Percentiles rank a stretch among this genome's conserved stretches.
phyloP scores from a whole-genome alignment of 2,113 vertebrate species.

The Cyprinodon variegatus region DNA sequence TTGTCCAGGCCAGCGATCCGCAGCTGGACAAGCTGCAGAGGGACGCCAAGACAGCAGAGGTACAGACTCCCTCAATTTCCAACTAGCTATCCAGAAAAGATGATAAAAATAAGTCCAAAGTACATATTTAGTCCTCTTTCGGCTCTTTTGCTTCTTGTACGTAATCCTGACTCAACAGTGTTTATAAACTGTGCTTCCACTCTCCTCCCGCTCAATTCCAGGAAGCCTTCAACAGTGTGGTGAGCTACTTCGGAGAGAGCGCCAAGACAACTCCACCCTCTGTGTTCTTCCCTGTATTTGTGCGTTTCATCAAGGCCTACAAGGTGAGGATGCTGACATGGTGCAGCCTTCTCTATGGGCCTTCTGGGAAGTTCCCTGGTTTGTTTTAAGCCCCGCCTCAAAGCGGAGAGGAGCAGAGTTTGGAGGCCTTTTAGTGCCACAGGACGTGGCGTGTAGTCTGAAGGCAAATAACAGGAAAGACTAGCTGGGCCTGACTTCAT shows the following conservation, averaged over 20 bases:
- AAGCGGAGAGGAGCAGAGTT: conserved; percentile 32
- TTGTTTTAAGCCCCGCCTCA: conserved; percentile 23
- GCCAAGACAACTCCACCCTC: conserved; percentile 95
- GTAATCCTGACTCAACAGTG: conserved; percentile 31
- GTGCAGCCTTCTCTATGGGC: conserved; percentile 13
- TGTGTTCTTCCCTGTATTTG: conserved; percentile 96
- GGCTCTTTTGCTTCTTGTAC: conserved; percentile 22
- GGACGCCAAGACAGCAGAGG: conserved; percentile 91
- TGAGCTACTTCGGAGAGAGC: conserved; percentile 95
- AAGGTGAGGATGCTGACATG: conserved; percentile 82
- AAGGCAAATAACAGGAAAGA: conserved; percentile 83
- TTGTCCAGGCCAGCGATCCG: conserved; percentile 85
- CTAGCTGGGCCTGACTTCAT: conserved; percentile 74
- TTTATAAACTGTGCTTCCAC: conserved; percentile 50
- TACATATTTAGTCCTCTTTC: conserved; percentile 8
- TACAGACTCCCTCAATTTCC: conserved; percentile 44
- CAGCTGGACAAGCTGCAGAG: conserved; percentile 92
- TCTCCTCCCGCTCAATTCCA: conserved; percentile 64
- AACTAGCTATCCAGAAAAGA: neutral
- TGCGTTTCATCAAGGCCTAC: conserved; percentile 94
- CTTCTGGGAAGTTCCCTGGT: conserved; percentile 37
- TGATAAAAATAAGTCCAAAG: conserved; percentile 19
- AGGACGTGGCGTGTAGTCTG: conserved; percentile 67
- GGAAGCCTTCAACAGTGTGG: conserved; percentile 94
- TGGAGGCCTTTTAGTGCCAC: conserved; percentile 53